phyloP scores from a whole-genome alignment of 2,888 invertebrate genomes.

The Polyommatus iphigenia region DNA sequence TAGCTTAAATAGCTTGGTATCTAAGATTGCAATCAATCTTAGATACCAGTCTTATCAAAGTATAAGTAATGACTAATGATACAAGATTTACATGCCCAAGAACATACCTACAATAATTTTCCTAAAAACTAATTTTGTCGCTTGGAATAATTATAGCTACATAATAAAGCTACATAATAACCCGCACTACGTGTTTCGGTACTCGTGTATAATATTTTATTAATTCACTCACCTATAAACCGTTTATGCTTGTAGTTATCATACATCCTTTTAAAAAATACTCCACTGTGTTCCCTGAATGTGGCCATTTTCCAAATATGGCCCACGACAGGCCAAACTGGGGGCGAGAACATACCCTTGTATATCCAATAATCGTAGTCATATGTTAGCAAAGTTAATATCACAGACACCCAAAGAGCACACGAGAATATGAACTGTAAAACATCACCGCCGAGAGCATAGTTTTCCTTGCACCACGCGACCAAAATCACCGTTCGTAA shows the following conservation, averaged over 20 bases:
- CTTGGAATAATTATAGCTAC: not conserved
- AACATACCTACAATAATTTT: no score
- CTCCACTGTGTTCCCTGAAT: conserved; percentile 70
- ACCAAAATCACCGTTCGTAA: conserved; percentile 53
- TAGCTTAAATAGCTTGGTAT: no score
- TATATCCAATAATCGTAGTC: conserved; percentile 71
- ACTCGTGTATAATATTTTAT: not conserved
- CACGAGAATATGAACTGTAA: conserved; percentile 55
- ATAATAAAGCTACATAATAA: no score
- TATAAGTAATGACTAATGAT: no score
- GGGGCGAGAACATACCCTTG: conserved; percentile 66
- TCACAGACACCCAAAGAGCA: conserved; percentile 45
- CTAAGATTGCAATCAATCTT: no score
- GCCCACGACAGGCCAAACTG: conserved; percentile 66
- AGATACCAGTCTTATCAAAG: no score
- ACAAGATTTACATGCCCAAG: no score
- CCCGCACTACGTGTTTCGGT: no score
- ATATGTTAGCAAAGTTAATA: conserved; percentile 60
- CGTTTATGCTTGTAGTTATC: conserved; percentile 60
- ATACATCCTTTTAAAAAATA: conserved; percentile 70
- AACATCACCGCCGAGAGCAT: conserved; percentile 53
- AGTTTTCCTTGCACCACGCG: conserved; percentile 57
- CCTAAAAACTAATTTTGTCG: not conserved
- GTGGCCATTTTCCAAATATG: conserved; percentile 65
- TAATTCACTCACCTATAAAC: conserved; percentile 61